Percentiles rank a stretch among this genome's conserved stretches.
Conservation (phyloP, 2,797 vertebrate species). For the Oceanodroma leucorhoa region DNA sequence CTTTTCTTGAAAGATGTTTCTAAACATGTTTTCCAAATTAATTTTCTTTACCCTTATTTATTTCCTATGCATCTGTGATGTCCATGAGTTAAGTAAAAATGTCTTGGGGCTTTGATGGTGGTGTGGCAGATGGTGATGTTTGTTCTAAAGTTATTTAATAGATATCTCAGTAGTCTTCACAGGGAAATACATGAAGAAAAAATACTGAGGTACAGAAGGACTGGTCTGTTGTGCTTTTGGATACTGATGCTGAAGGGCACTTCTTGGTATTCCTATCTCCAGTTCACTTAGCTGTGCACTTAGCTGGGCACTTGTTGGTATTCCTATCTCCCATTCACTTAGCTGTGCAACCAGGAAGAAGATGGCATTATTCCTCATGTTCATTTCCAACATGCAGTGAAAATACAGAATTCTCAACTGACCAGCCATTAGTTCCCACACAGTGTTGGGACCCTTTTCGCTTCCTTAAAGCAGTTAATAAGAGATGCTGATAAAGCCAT, state of each 20-base stretch:
- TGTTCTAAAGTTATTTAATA: constrained; percentile 25
- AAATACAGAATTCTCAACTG: neutral
- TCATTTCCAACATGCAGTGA: neutral
- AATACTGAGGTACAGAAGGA: neutral
- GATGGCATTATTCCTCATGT: neutral
- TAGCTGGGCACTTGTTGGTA: neutral
- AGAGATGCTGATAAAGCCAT: neutral
- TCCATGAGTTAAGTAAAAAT: neutral
- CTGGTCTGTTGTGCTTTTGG: neutral
- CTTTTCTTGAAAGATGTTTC: constrained; percentile 28
- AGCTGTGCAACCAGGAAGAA: neutral
- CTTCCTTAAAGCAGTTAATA: neutral
- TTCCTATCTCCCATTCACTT: neutral
- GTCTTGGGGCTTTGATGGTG: neutral
- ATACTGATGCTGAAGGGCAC: neutral
- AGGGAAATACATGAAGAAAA: neutral
- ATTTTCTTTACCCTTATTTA: constrained; percentile 29
- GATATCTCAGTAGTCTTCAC: neutral
- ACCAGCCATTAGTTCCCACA: neutral
- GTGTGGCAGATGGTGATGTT: neutral
- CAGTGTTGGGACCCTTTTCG: neutral
- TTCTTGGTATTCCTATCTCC: neutral
- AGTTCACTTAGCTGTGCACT: no score
- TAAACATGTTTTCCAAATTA: neutral
- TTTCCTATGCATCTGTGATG: neutral